Base-by-base conservation (phyloP, 1,140 invertebrate genomes). In the Zaprionus davidi region DNA sequence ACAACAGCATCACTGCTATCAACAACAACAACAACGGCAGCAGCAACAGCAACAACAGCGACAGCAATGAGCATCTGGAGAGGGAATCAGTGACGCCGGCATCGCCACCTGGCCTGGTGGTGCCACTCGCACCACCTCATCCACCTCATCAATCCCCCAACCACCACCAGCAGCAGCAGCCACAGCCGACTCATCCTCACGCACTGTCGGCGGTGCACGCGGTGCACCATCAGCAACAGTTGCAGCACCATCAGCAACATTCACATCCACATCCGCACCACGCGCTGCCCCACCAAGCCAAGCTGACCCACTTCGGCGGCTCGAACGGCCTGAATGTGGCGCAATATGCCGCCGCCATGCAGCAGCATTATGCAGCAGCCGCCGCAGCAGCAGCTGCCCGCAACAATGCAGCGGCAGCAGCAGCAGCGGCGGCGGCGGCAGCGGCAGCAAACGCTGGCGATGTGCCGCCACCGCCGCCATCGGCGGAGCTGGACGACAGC, bases 321-420 rank as follows among this genome's bases (percentile, higher is more conserved):
- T 65, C 88, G 56, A 91, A 92, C 34, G 90, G 90, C 7, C 26
- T 92, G 2, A 92, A 91, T 44, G 91, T 92, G 53, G 91, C 87
- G 1, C 91, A 92, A 68, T 92, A 92, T 70, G 91, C 91, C 12
- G 91, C 91, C 34, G 91, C 82, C 56, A 91, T 92, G 87, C 91
- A 92, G 31, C 90, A 92, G 53, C 91, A 92, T 63, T 92, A 92
- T 66, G 91, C 90, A 9, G 82, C 81, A 34, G 91, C 91, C 7
- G 84, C 87, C 26, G 88, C 90, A 0, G 90, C 88, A 1, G 87
- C 87, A 41, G 91, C 84, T 1, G 83, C 83, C 3, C 73, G 84
- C 31, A 87, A 87, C 41, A 87, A 73, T 49, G 84, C 81, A 4
- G 88, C 88, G 15, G 87, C 69, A 7, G 88, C 79, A 3, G 83